A percentile compares a stretch with the other conserved stretches of the same genome.
Evolutionary conservation across 2,113 vertebrate genomes (phyloP).

Genomic region (Oryzias woworae): DNA sequence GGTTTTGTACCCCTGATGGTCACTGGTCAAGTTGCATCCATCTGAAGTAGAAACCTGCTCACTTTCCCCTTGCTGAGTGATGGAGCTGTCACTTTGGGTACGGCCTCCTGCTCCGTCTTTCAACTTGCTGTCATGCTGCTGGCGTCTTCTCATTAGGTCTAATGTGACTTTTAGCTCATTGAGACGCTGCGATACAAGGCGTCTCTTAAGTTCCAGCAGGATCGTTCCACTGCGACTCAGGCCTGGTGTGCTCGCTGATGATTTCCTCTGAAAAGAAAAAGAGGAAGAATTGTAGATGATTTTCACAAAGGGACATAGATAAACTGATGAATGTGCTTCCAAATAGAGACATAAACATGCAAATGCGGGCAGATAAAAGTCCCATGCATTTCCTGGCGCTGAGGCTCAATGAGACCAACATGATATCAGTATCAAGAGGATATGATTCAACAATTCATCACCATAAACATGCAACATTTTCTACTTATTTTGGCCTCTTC

Average conservation of each 20-base stretch:
- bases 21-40: slow-evolving; percentile 9
- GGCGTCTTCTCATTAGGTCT: slow-evolving; percentile 50
- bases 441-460: slow-evolving; percentile 10
- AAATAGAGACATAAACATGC: slow-evolving; percentile 3
- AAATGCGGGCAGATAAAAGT: slow-evolving; percentile 3
- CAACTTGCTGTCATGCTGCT: slow-evolving; percentile 47
- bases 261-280: slow-evolving; percentile 30
- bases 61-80: slow-evolving; percentile 22
- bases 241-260: slow-evolving; percentile 32
- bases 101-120: slow-evolving; percentile 30
- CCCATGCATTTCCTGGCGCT: background rate
- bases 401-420: background rate
- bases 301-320: slow-evolving; percentile 7
- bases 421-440: background rate
- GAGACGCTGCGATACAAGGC: slow-evolving; percentile 64
- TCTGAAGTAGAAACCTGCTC: slow-evolving; percentile 16
- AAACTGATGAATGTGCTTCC: background rate
- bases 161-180: slow-evolving; percentile 69
- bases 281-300: slow-evolving; percentile 11
- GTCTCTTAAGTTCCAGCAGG: slow-evolving; percentile 69
- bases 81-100: slow-evolving; percentile 24
- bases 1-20: slow-evolving; percentile 23
- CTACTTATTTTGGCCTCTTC: no score
- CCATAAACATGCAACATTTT: background rate
- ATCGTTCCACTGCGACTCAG: slow-evolving; percentile 66